Conservation (phyloP, 2,797 vertebrate genomes). For the Xiphorhynchus erythropygius region DNA sequence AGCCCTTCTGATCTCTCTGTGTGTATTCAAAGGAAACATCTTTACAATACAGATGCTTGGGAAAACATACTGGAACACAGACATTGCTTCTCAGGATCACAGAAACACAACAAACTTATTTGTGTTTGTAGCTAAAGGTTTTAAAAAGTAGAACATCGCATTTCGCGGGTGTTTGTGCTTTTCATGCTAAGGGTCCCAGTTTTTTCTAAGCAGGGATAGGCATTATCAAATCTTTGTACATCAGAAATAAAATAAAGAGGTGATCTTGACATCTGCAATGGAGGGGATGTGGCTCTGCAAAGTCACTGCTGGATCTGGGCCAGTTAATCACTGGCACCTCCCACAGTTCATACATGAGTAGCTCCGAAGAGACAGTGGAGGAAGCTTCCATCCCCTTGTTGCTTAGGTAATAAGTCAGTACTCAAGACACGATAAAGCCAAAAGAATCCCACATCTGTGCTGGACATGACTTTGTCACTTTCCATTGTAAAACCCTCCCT, state of each 20-base stretch:
- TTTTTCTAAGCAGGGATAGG: background rate
- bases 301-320: background rate
- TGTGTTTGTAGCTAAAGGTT: background rate
- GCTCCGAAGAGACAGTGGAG: background rate
- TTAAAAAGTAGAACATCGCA: background rate
- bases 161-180: background rate
- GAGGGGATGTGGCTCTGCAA: background rate
- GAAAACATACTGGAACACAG: conserved; percentile 13
- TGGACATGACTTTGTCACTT: background rate
- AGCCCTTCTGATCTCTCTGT: conserved; percentile 18
- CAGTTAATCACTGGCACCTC: background rate
- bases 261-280: background rate
- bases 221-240: background rate
- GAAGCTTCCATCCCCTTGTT: background rate
- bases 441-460: background rate
- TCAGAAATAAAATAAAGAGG: background rate
- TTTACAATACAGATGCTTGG: conserved; percentile 46
- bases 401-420: background rate
- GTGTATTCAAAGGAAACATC: conserved; percentile 46
- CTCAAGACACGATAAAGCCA: background rate
- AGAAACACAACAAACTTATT: background rate
- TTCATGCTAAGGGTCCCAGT: background rate
- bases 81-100: background rate
- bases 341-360: background rate
- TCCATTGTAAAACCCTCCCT: background rate